A percentile compares a stretch with the other conserved stretches of the same genome.
These are phyloP conservation scores for Drosophila robusta DNA, from an alignment of 2,888 invertebrate species.

Conservation along the genomic window DNA sequence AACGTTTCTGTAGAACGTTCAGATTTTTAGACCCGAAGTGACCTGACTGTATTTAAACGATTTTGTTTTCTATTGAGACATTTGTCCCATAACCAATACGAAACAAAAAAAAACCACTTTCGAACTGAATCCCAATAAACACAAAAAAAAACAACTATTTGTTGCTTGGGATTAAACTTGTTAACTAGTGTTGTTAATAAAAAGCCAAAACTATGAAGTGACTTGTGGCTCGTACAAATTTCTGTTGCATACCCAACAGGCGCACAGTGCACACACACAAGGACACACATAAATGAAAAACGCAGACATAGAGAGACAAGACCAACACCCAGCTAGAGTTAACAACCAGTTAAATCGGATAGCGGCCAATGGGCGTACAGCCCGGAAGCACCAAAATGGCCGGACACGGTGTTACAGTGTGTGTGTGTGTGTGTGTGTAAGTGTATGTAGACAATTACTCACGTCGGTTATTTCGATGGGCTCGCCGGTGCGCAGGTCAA, in stretches of 20 bases:
- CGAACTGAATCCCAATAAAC: too few species aligned
- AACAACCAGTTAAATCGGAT: background rate
- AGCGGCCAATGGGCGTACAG: background rate
- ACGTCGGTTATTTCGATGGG: slow-evolving; percentile 94
- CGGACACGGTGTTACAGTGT: background rate
- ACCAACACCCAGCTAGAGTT: slow-evolving; percentile 16
- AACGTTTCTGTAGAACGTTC: too few species aligned
- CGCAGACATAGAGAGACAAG: background rate
- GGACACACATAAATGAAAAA: slow-evolving; percentile 7
- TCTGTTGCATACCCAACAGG: slow-evolving; percentile 37
- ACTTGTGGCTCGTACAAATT: slow-evolving; percentile 4
- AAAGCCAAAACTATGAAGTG: slow-evolving; percentile 1
- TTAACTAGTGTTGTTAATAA: background rate
- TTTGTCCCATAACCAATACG: too few species aligned
- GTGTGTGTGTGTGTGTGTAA: background rate
- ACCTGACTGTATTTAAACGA: too few species aligned
- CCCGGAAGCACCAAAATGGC: slow-evolving; percentile 8
- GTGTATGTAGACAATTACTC: slow-evolving; percentile 78
- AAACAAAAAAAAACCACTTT: too few species aligned
- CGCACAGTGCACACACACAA: slow-evolving; percentile 20
- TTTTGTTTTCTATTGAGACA: too few species aligned
- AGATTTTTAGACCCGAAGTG: too few species aligned
- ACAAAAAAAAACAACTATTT: too few species aligned
- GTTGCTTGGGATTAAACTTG: background rate
- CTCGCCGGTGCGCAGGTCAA: slow-evolving; percentile 95